Percentiles rank a stretch among this genome's conserved stretches.
phyloP scores from a whole-genome alignment of 2,113 vertebrate species.

The Coregonus clupeaformis region DNA sequence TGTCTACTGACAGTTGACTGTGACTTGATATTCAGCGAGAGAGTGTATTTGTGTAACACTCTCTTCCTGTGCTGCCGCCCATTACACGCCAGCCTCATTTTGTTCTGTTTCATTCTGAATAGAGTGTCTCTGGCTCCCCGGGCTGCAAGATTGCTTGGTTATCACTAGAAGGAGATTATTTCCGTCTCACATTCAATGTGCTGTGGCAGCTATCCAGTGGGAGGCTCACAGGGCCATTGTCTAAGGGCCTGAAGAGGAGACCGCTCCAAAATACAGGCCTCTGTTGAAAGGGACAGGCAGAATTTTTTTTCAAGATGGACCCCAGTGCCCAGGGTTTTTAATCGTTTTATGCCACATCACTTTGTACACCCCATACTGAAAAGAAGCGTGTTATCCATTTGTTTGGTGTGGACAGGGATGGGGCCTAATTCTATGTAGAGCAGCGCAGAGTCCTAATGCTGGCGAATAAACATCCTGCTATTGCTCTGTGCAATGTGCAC shows the following conservation, averaged over 20 bases:
- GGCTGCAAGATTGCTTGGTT: slow-evolving; percentile 54
- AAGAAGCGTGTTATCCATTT: slow-evolving; percentile 31
- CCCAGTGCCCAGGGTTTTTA: slow-evolving; percentile 28
- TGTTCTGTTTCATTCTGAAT: slow-evolving; percentile 43
- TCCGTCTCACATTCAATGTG: slow-evolving; percentile 42
- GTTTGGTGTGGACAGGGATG: slow-evolving; percentile 12
- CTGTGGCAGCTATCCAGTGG: slow-evolving; percentile 57
- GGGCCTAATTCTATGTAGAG: slow-evolving; percentile 6
- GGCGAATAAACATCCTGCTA: slow-evolving; percentile 15
- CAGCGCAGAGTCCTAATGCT: background rate
- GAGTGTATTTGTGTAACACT: slow-evolving; percentile 36
- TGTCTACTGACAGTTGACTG: too few relatives aligned
- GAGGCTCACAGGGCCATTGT: slow-evolving; percentile 53
- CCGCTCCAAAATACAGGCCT: slow-evolving; percentile 30
- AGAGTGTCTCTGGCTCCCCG: slow-evolving; percentile 33
- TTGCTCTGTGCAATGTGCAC: background rate
- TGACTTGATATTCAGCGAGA: background rate
- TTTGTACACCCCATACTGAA: slow-evolving; percentile 31
- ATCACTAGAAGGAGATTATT: slow-evolving; percentile 64
- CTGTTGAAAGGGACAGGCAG: background rate
- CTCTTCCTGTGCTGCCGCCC: background rate
- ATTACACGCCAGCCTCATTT: slow-evolving; percentile 47
- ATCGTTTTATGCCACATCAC: slow-evolving; percentile 35
- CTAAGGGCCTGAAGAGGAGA: slow-evolving; percentile 38
- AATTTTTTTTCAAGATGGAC: background rate